Base-by-base conservation (phyloP, 2,888 invertebrate genomes). In the Phlogophora meticulosa region DNA sequence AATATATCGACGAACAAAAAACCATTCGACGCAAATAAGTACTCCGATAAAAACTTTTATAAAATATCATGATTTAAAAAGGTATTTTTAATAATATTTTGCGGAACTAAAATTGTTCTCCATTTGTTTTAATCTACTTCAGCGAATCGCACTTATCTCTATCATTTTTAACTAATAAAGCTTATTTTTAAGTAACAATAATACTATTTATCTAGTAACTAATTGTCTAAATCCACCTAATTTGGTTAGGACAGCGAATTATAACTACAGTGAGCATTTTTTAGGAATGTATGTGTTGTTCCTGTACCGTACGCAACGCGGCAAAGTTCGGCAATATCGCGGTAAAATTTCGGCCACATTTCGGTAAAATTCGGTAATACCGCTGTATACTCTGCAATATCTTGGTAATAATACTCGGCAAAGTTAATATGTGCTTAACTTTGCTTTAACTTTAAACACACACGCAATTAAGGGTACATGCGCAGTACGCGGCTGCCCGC, bases 201-300 rank as follows among this genome's bases (percentile, higher is more conserved):
- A 80, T 78, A 79, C 77, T 84, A 84, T 67, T 67, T 45, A 28
- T 34, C 68, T 81, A 72, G 36, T 62, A 55, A 57, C 67, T 81
- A 80, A 53, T 42, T 22, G 49, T 64, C 60, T 57, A 59, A 64
- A 46, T 56, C 49, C 45, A 62, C 55, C 69, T 68, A 64, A 40
- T 62, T 72, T 57, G 75, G 72, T 73, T 72, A 70, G 56, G 60
- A 67, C 67, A 73, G 66, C 51, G 61, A 61, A 66, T 70, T 82
- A 83, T 70, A 55, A 72, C 76, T 85, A 84, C 59, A 67, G 80
- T 87, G 87, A 87, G 87, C 86, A 85, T 84, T 83, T 84, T 67
- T 67, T 81, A 83, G 84, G 81, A 79, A 76, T 74, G 67, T 67
- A 48, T 65, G 59, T 72, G 58, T 62, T 69, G 68, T 63, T 74